Percentiles rank a stretch among this genome's conserved stretches.
Evolutionary conservation across 2,113 vertebrate genomes (phyloP).

Genomic region (Syngnathus typhle): DNA sequence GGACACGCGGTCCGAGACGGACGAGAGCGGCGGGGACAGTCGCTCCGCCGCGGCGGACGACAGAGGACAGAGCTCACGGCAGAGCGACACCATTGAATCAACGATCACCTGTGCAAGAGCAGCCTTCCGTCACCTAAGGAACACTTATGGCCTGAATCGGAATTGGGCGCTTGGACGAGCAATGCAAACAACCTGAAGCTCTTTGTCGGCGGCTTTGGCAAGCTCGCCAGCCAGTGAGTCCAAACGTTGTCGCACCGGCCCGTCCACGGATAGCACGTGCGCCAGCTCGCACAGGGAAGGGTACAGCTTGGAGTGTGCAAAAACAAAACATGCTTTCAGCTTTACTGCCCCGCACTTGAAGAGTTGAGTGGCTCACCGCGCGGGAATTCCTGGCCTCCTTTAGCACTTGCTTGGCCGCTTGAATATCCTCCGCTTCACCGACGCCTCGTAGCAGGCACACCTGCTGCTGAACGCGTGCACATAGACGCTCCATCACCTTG

Average conservation of each 20-base stretch:
- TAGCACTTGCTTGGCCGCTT: conserved; percentile 82
- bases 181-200: conserved; percentile 73
- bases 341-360: not conserved
- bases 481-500: conserved; percentile 83
- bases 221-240: conserved; percentile 84
- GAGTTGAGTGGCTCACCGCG: conserved; percentile 69
- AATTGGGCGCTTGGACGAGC: too few relatives aligned
- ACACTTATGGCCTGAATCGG: too few relatives aligned
- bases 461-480: conserved; percentile 82
- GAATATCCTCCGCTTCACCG: conserved; percentile 77
- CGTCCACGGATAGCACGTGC: conserved; percentile 82
- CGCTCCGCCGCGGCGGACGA: conserved; percentile 77
- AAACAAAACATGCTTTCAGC: conserved; percentile 1
- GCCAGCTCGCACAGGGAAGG: conserved; percentile 86
- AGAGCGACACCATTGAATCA: conserved; percentile 85
- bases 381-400: conserved; percentile 87
- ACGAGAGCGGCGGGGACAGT: conserved; percentile 77
- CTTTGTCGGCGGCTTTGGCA: conserved; percentile 86
- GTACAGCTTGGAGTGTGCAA: conserved; percentile 70
- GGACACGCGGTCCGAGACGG: conserved; percentile 79
- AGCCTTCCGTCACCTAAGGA: not conserved
- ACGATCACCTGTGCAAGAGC: conserved; percentile 75
- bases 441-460: conserved; percentile 76
- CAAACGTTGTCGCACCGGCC: conserved; percentile 81
- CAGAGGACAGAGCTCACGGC: conserved; percentile 80